A percentile compares a stretch with the other conserved stretches of the same genome.
Evolutionary conservation across 2,113 vertebrate genomes (phyloP).

Genomic region (Notarius lentiginosus): DNA sequence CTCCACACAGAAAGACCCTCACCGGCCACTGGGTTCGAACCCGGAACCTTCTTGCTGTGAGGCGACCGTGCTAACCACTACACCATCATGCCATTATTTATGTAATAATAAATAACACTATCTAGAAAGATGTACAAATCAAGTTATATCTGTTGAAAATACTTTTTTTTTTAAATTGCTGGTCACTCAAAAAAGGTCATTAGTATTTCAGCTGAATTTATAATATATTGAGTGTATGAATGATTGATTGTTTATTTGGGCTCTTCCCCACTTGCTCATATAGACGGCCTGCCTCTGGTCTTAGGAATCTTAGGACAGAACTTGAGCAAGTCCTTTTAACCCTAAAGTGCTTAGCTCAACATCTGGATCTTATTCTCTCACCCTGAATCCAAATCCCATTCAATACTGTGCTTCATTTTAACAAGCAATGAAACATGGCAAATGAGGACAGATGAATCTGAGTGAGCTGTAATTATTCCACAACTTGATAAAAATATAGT

Average conservation of each 20-base stretch:
- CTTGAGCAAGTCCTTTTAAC: neutral
- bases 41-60: too few species aligned
- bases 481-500: neutral
- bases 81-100: too few species aligned
- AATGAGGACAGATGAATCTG: neutral
- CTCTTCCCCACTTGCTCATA: neutral
- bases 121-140: neutral
- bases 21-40: too few species aligned
- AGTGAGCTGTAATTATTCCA: neutral
- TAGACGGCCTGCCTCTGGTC: neutral
- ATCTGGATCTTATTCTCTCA: neutral
- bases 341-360: neutral
- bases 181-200: neutral
- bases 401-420: neutral
- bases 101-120: neutral
- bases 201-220: neutral
- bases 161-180: neutral
- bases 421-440: neutral
- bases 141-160: neutral
- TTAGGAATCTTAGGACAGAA: neutral
- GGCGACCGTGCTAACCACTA: too few species aligned
- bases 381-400: neutral
- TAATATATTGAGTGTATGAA: neutral
- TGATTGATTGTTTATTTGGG: neutral
- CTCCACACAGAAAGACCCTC: too few species aligned